Evolutionary conservation across 2,888 invertebrate species (phyloP).

Genomic region (Epinotia nisella): DNA sequence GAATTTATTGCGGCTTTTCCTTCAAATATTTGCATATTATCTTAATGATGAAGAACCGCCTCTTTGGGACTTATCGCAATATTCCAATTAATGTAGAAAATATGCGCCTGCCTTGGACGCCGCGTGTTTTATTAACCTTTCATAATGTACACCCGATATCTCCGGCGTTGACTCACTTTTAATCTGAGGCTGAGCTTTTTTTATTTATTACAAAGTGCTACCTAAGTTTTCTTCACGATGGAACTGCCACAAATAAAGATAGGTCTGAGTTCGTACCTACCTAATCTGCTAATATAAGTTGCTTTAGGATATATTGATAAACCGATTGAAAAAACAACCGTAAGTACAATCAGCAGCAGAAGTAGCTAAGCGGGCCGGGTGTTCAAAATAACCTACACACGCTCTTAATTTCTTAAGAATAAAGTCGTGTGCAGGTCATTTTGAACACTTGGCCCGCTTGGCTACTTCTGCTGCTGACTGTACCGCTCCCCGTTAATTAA

Average conservation of each 20-base stretch:
- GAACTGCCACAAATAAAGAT: background rate
- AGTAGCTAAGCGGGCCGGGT: no score
- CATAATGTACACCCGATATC: slow-evolving; percentile 71
- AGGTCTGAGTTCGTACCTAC: slow-evolving; percentile 2
- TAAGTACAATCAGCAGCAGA: no score
- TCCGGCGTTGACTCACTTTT: slow-evolving; percentile 65
- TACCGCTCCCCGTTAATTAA: slow-evolving; percentile 14
- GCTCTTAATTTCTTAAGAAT: no score
- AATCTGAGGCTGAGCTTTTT: slow-evolving; percentile 65
- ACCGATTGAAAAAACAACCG: background rate
- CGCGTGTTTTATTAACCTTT: slow-evolving; percentile 75
- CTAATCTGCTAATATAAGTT: background rate
- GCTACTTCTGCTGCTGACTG: no score
- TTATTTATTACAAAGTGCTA: slow-evolving; percentile 48
- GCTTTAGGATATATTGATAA: background rate
- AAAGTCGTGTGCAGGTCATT: no score
- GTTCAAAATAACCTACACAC: no score
- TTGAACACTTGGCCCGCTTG: no score
- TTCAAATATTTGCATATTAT: slow-evolving; percentile 74
- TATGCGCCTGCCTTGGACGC: slow-evolving; percentile 64
- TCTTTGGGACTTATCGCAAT: slow-evolving; percentile 71
- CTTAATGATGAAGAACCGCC: slow-evolving; percentile 76
- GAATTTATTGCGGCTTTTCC: slow-evolving; percentile 67
- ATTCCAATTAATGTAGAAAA: slow-evolving; percentile 78
- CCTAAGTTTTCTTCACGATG: background rate